phyloP scores from a whole-genome alignment of 2,888 invertebrate species.

The Melieria omissa region DNA sequence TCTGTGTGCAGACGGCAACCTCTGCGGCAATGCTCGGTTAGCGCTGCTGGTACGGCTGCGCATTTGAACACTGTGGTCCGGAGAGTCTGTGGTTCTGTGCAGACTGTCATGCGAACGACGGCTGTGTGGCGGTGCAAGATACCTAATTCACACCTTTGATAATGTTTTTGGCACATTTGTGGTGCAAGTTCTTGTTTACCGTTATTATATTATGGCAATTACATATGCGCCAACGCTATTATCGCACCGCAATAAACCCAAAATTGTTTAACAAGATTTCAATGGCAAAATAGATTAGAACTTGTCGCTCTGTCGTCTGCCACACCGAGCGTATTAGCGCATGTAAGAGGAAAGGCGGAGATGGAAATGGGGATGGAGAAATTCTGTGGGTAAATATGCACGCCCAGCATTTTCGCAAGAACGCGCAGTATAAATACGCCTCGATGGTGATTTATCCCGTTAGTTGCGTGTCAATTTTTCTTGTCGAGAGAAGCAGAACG shows the following conservation, averaged over 20 bases:
- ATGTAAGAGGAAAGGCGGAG: neutral
- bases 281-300: slow-evolving; percentile 35
- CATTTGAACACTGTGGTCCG: no score
- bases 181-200: slow-evolving; percentile 25
- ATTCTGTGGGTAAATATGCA: neutral
- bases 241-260: slow-evolving; percentile 22
- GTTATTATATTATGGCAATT: neutral
- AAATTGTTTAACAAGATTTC: slow-evolving; percentile 19
- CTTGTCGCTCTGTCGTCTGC: neutral
- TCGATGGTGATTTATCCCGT: neutral
- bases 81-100: no score
- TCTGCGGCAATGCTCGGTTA: no score
- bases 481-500: neutral
- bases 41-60: no score
- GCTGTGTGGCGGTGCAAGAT: no score
- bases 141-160: neutral
- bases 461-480: neutral
- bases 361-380: slow-evolving; percentile 7
- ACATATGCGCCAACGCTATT: neutral
- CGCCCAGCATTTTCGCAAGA: slow-evolving; percentile 2
- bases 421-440: slow-evolving; percentile 9
- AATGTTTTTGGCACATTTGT: slow-evolving; percentile 25
- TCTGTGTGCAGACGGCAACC: no score
- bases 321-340: neutral
- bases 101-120: no score